phyloP scores from a whole-genome alignment of 2,888 invertebrate genomes.

The Neuroscelio doddi region DNA sequence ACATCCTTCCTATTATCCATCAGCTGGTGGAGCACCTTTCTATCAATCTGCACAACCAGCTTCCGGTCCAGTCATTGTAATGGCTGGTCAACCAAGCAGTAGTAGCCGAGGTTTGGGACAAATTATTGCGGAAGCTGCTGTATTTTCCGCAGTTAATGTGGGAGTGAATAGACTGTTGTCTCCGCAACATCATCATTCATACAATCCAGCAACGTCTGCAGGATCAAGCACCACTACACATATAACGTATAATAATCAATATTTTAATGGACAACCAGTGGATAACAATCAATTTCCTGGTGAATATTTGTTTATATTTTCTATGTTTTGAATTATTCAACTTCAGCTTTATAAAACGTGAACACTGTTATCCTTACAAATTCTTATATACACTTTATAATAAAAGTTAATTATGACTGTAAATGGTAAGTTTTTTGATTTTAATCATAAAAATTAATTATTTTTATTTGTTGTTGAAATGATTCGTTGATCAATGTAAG shows the following conservation, averaged over 20 bases:
- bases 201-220: background rate
- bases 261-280: constrained; percentile 33
- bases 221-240: constrained; percentile 21
- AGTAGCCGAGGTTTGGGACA: constrained; percentile 37
- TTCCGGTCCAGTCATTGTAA: constrained; percentile 31
- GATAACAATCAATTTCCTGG: constrained; percentile 3
- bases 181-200: constrained; percentile 23
- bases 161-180: constrained; percentile 42
- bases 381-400: no score
- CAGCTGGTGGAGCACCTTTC: constrained; percentile 18
- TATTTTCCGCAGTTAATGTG: constrained; percentile 36
- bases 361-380: no score
- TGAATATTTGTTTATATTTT: background rate
- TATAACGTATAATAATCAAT: constrained; percentile 42
- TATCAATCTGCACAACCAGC: constrained; percentile 39
- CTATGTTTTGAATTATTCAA: no score
- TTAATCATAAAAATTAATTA: no score
- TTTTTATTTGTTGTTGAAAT: no score
- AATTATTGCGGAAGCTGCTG: constrained; percentile 39
- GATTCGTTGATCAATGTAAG: no score
- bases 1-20: constrained; percentile 3
- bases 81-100: constrained; percentile 25
- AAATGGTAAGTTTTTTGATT: no score
- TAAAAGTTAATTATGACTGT: no score
- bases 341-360: no score